A percentile compares a stretch with the other conserved stretches of the same genome.
Evolutionary conservation across 1,140 invertebrate genomes (phyloP).

Genomic region (Galendromus occidentalis): DNA sequence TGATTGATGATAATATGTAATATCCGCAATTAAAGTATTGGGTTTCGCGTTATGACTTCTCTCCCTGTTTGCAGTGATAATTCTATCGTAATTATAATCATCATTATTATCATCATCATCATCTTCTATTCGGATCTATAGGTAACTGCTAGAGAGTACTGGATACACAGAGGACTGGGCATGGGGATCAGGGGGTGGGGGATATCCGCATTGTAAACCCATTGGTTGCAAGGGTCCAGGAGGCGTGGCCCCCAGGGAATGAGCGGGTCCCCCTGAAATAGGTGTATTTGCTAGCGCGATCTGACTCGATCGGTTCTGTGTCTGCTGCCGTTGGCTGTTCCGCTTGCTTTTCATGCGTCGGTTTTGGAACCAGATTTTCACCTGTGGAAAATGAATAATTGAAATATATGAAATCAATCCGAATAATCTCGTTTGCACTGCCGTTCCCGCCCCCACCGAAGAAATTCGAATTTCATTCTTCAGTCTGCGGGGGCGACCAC

Average conservation of each 20-base stretch:
- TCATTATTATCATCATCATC: no score
- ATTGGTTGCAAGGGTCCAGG: neutral
- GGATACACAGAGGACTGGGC: neutral
- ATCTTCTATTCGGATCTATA: neutral
- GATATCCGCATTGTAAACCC: neutral
- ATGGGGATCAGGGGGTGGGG: neutral
- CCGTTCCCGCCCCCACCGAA: no score
- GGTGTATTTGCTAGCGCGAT: conserved; percentile 8
- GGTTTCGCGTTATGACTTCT: no score
- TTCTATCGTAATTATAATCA: no score
- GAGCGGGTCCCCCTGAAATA: neutral
- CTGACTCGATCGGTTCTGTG: conserved; percentile 9
- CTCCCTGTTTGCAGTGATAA: no score
- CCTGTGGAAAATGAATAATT: conserved; percentile 9
- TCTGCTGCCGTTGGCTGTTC: conserved; percentile 49
- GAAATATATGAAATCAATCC: no score
- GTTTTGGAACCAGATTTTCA: conserved; percentile 85
- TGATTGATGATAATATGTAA: no score
- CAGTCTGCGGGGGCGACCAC: no score
- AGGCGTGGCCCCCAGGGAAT: neutral
- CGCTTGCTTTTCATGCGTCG: conserved; percentile 99
- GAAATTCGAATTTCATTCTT: no score
- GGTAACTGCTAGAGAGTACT: conserved; percentile 4
- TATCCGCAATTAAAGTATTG: no score
- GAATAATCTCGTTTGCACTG: no score